Evolutionary conservation across 2,888 invertebrate species (phyloP).

Genomic region (Lutraria lutraria): DNA sequence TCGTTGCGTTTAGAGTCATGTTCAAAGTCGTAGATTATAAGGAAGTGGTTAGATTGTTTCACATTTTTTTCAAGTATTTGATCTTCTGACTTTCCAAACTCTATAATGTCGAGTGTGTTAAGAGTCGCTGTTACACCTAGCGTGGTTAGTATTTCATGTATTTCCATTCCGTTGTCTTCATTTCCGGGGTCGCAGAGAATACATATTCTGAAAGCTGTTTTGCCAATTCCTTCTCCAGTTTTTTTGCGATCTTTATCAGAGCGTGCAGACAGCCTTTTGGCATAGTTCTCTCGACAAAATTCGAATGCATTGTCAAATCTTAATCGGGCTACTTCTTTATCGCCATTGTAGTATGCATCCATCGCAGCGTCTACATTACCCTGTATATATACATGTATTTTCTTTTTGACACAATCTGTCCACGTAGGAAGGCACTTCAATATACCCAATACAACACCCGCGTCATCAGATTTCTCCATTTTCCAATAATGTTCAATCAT

Average conservation of each 20-base stretch:
- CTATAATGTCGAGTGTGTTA: conserved; percentile 27
- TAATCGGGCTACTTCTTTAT: conserved; percentile 38
- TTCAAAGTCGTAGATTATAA: conserved; percentile 23
- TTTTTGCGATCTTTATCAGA: background rate
- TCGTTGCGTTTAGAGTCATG: background rate
- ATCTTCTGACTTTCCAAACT: background rate
- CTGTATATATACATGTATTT: background rate
- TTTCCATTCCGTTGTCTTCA: background rate
- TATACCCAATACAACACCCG: conserved; percentile 33
- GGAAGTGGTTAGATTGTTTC: conserved; percentile 37
- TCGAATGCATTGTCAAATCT: conserved; percentile 43
- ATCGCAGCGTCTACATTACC: background rate
- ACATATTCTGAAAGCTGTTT: conserved; percentile 41
- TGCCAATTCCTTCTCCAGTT: background rate
- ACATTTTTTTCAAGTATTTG: conserved; percentile 19
- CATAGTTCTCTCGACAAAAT: background rate
- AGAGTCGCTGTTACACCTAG: conserved; percentile 34
- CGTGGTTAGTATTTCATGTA: conserved; percentile 1
- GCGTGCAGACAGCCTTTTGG: background rate
- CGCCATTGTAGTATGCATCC: conserved; percentile 21
- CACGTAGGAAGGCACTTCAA: conserved; percentile 40
- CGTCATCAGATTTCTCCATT: conserved; percentile 42
- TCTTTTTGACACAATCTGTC: conserved; percentile 26
- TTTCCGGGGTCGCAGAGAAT: conserved; percentile 39
- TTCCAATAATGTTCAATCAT: conserved; percentile 34